Evolutionary conservation across 2,888 invertebrate genomes (phyloP), one percentile per base, ranked within the genome.

Genomic region (Microdon myrmicae): DNA sequence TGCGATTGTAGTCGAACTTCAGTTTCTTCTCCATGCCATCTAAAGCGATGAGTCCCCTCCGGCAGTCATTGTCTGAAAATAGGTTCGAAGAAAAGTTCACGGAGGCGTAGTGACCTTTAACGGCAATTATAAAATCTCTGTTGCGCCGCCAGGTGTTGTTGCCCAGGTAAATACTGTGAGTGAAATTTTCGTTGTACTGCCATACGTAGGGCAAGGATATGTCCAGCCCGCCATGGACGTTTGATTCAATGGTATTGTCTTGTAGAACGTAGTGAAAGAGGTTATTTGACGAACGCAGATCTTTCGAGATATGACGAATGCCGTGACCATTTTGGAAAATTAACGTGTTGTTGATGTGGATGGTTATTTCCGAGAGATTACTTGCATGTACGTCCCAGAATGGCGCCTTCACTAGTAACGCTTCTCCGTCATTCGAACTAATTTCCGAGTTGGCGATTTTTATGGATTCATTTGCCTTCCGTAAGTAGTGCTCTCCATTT

Each of bases 11-110:
- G 71, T 88, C 86, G 51, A 98, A 89, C 54, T 87, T 84, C 80
- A 98, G 84, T 71, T 91, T 90, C 80, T 99, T 99, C 78, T 99
- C 99, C 96, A 98, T 99, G 5, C 99, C 99, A 56, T 87, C 84
- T 16, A 96, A 82, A 0, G 89, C 85, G 8, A 96, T 82, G 19
- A 96, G 79, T 0, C 96, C 93, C 8, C 82, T 83, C 70, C 88
- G 87, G 71, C 98, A 98, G 22, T 82, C 81, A 74, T 99, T 99
- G 51, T 90, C 88, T 1, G 86, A 85, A 74, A 97, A 96, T 4
- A 86, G 81, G 76, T 94, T 96, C 47, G 87, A 87, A 0, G 92
- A 89, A 20, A 98, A 87, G 72, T 94, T 96, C 0, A 96, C 86
- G 60, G 87, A 86, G 0, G 96, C 90, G 77, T 93, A 98, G 78